Evolutionary conservation across 2,888 invertebrate genomes (phyloP).

Genomic region (Carcina quercana): DNA sequence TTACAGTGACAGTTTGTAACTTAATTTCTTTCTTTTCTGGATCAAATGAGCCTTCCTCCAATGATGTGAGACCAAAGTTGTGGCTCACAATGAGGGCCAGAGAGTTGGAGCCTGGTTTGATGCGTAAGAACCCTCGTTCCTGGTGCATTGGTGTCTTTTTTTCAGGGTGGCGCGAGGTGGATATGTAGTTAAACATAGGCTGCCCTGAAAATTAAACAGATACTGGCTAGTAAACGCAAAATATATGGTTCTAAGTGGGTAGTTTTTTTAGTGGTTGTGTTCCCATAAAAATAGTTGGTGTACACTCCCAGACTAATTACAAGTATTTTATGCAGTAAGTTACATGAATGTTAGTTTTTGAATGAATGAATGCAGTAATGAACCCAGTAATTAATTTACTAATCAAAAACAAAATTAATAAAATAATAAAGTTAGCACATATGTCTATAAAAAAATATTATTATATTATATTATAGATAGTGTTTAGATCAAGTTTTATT

Average conservation of each 20-base stretch:
- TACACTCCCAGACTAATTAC: no score
- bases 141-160: constrained; percentile 75
- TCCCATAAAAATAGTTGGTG: no score
- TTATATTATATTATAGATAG: no score
- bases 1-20: constrained; percentile 58
- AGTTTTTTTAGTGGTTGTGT: no score
- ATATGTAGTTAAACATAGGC: constrained; percentile 74
- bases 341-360: no score
- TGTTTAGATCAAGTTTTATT: no score
- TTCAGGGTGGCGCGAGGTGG: constrained; percentile 66
- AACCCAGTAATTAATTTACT: no score
- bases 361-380: no score
- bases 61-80: constrained; percentile 74
- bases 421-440: no score
- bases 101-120: constrained; percentile 68
- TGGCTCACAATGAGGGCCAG: constrained; percentile 74
- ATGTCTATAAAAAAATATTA: no score
- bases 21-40: constrained; percentile 53
- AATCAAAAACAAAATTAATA: no score
- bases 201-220: constrained; percentile 53
- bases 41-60: constrained; percentile 73
- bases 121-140: constrained; percentile 76
- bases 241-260: not conserved
- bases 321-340: no score
- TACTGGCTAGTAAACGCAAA: not conserved